Evolutionary conservation across 2,888 invertebrate genomes (phyloP).

Genomic region (Ligdia adustata): DNA sequence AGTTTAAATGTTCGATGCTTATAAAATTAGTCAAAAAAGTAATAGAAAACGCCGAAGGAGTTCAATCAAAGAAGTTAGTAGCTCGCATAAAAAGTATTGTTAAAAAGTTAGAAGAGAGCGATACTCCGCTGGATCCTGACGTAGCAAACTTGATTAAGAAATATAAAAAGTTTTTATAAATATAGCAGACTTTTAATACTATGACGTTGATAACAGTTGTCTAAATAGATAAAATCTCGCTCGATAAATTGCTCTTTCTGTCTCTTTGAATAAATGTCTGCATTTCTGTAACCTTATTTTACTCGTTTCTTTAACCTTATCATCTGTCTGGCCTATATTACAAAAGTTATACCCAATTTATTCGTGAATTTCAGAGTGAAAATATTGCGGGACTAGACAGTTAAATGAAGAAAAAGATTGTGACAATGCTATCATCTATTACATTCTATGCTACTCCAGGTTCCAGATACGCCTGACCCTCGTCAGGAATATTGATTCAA

Average conservation of each 20-base stretch:
- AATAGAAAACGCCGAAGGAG: neutral
- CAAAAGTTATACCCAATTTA: constrained; percentile 1
- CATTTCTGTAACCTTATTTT: no score
- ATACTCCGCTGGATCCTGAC: neutral
- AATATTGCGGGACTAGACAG: constrained; percentile 10
- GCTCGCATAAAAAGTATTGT: constrained; percentile 1
- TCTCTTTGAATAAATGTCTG: no score
- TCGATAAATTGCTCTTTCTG: no score
- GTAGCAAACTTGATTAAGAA: constrained; percentile 8
- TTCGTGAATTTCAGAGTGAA: neutral
- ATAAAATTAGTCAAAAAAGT: constrained; percentile 4
- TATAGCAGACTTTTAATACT: neutral
- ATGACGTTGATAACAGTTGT: neutral
- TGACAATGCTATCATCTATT: constrained; percentile 15
- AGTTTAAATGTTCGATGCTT: constrained; percentile 8
- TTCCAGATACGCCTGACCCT: constrained; percentile 32
- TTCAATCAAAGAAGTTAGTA: constrained; percentile 2
- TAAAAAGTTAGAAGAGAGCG: neutral
- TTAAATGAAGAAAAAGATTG: constrained; percentile 7
- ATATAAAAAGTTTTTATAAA: constrained; percentile 8
- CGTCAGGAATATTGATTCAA: constrained; percentile 42
- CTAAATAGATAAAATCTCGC: no score
- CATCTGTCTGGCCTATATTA: constrained; percentile 6
- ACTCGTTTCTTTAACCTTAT: no score
- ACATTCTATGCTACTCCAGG: constrained; percentile 11